phyloP scores from a whole-genome alignment of 2,888 invertebrate genomes.

The Microctonus brassicae region DNA sequence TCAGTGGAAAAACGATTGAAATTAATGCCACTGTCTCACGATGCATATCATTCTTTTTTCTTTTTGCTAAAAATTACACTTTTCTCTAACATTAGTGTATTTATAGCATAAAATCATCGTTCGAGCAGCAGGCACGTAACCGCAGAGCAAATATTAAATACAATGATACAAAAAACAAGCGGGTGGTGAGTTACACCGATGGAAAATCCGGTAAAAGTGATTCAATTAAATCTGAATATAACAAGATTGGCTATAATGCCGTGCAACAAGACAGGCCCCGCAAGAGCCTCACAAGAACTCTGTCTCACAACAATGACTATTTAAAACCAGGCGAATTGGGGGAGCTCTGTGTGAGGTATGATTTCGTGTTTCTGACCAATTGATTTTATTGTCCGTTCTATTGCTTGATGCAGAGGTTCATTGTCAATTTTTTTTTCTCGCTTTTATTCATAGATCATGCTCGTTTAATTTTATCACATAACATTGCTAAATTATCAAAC shows the following conservation, averaged over 20 bases:
- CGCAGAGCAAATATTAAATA: conserved; percentile 65
- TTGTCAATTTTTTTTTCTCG: conserved; percentile 20
- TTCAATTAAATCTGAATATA: conserved; percentile 59
- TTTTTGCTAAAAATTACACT: not conserved
- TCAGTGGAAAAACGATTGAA: not conserved
- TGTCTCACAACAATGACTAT: conserved; percentile 66
- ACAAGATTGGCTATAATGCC: conserved; percentile 33
- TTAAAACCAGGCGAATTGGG: conserved; percentile 69
- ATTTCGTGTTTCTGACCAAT: conserved; percentile 55
- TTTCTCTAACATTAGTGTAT: conserved; percentile 61
- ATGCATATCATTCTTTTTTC: not conserved
- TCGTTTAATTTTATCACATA: conserved; percentile 27
- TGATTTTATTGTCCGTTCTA: conserved; percentile 52
- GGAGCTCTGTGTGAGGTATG: conserved; percentile 70
- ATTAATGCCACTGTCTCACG: not conserved
- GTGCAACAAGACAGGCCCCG: conserved; percentile 32
- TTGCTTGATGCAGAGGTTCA: conserved; percentile 32
- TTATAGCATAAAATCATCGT: conserved; percentile 66
- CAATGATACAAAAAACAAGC: conserved; percentile 54
- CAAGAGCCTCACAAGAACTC: conserved; percentile 47
- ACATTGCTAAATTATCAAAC: conserved; percentile 25
- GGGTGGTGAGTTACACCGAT: conserved; percentile 54
- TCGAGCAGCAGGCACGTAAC: conserved; percentile 64
- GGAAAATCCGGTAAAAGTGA: conserved; percentile 59
- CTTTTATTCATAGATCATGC: conserved; percentile 16